Evolutionary conservation across 1,140 invertebrate species (phyloP).

Genomic region (Mizuhopecten yessoensis): DNA sequence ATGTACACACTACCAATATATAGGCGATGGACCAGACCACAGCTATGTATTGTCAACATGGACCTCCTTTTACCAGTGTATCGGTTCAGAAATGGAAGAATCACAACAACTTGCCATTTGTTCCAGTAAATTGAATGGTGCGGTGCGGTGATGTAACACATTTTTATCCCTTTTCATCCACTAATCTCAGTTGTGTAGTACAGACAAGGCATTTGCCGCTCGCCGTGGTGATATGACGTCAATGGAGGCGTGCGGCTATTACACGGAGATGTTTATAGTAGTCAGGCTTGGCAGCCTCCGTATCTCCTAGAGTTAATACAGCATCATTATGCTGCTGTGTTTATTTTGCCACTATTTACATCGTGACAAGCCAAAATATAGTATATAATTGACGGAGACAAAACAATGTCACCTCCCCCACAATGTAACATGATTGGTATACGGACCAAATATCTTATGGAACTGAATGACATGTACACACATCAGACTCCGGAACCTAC

Average conservation of each 20-base stretch:
- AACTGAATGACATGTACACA: background rate
- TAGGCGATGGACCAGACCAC: no score
- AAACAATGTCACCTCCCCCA: background rate
- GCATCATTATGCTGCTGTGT: background rate
- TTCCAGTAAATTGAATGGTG: slow-evolving; percentile 14
- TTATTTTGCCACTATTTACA: background rate
- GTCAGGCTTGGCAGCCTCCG: background rate
- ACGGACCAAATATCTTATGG: background rate
- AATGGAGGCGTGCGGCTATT: background rate
- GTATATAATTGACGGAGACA: background rate
- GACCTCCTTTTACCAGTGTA: no score
- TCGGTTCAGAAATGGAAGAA: background rate
- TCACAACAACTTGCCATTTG: background rate
- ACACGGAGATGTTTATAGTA: slow-evolving; percentile 24
- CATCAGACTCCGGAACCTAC: no score
- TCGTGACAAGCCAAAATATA: background rate
- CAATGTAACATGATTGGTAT: background rate
- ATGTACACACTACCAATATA: background rate
- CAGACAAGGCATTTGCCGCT: slow-evolving; percentile 10
- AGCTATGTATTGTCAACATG: no score
- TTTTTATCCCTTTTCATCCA: slow-evolving; percentile 23
- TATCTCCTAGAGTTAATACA: background rate
- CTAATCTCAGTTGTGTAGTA: background rate
- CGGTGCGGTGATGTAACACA: background rate
- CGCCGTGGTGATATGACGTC: background rate